Percentiles rank a stretch among this genome's conserved stretches.
Conservation (phyloP, 2,113 vertebrate genomes). For the Mobula hypostoma region DNA sequence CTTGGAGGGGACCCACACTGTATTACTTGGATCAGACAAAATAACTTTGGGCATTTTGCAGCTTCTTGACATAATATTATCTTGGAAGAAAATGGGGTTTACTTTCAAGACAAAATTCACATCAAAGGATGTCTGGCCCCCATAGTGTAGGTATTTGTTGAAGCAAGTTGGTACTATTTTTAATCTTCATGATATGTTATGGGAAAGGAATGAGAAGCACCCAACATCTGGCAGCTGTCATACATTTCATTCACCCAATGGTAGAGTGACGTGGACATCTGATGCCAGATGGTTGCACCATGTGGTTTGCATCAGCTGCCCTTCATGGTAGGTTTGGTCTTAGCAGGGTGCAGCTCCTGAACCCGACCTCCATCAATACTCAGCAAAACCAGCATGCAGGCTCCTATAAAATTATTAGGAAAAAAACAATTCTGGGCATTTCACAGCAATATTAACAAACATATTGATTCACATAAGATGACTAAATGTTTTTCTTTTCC, state of each 20-base stretch:
- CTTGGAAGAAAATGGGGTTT: neutral
- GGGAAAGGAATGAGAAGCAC: neutral
- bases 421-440: neutral
- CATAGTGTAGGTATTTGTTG: neutral
- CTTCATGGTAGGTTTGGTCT: neutral
- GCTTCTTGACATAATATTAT: neutral
- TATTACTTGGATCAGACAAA: neutral
- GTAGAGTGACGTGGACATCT: neutral
- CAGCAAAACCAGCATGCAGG: neutral
- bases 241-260: neutral
- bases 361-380: neutral
- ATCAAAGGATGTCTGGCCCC: neutral
- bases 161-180: neutral
- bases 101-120: neutral
- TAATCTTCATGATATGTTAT: neutral
- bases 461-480: neutral
- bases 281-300: neutral
- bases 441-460: neutral
- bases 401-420: no score
- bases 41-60: neutral
- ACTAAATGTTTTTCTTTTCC: neutral
- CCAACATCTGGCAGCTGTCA: neutral
- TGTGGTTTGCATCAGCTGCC: neutral
- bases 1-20: neutral
- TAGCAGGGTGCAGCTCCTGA: neutral